Evolutionary conservation across 2,888 invertebrate genomes (phyloP).

Genomic region (Dichetophora obliterata): DNA sequence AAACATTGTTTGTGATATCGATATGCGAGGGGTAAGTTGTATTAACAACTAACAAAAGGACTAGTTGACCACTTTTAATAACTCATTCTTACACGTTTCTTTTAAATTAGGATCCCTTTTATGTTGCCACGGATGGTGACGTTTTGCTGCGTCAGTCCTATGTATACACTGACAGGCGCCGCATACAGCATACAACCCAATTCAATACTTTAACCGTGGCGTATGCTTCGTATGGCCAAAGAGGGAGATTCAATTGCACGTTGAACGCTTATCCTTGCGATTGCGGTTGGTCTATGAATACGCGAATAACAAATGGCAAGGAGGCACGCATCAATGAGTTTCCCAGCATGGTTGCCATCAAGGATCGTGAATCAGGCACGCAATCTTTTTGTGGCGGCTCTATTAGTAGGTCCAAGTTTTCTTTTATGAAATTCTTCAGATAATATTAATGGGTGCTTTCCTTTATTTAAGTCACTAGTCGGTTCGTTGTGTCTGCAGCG

Average conservation of each 20-base stretch:
- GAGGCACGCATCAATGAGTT: constrained; percentile 73
- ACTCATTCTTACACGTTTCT: too few relatives aligned
- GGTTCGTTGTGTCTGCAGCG: constrained; percentile 71
- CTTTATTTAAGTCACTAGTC: constrained; percentile 57
- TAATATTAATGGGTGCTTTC: not conserved
- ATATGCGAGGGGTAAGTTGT: constrained; percentile 56
- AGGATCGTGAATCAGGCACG: constrained; percentile 35
- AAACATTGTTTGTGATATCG: constrained; percentile 55
- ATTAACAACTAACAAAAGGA: not conserved
- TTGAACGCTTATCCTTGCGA: constrained; percentile 58
- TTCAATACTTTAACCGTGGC: constrained; percentile 59
- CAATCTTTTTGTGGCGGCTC: constrained; percentile 70
- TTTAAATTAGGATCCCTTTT: constrained; percentile 50
- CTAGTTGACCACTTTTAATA: too few relatives aligned
- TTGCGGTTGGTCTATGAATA: constrained; percentile 65
- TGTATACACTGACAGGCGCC: constrained; percentile 61
- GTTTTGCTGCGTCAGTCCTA: constrained; percentile 56
- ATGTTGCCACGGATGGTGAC: constrained; percentile 63
- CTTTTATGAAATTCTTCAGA: not conserved
- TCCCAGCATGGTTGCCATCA: constrained; percentile 73
- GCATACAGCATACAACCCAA: constrained; percentile 51
- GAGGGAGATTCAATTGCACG: constrained; percentile 59
- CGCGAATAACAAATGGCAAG: constrained; percentile 73
- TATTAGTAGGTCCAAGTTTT: constrained; percentile 62
- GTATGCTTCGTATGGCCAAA: constrained; percentile 56